Evolutionary conservation across 1,140 invertebrate genomes (phyloP), one percentile per base, ranked within the genome.

Genomic region (Aporrectodea caliginosa): DNA sequence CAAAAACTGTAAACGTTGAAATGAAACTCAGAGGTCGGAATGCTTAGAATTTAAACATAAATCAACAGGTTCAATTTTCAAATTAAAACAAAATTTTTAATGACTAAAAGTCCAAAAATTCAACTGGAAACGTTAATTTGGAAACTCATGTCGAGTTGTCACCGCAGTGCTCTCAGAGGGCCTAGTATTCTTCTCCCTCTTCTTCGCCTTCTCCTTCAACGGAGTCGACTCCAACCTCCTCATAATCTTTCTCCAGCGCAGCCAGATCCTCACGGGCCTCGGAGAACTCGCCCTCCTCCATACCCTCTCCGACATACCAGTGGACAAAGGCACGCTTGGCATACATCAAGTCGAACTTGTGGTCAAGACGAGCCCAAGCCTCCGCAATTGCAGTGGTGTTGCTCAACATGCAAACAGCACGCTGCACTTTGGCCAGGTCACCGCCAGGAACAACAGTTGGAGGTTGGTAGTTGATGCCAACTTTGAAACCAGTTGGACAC

Each of bases 381-480:
- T 78, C 77, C 22, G 34, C 77, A 14, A 71, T 78, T 35, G 58
- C 70, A 0, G 93, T 94, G 31, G 92, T 93, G 86, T 93, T 94
- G 85, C 90, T 92, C 73, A 93, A 87, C 93, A 95, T 94, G 86
- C 93, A 95, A 2, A 78, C 77, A 78, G 85, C 85, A 79, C 85
- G 81, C 80, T 85, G 85, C 27, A 87, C 86, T 31, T 76, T 76
- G n/a, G 93, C 94, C 81, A 95, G 87, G 88, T 95, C 93, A 35
- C 93, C 93, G 12, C 93, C 93, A 35, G 93, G 93, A 75, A 95
- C 93, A 33, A 93, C 93, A 80, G 93, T 94, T 22, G 84, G 84
- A n/a, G 85, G 84, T 69, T 86, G 84, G 78, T 84, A n/a, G n/a
- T n/a, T n/a, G n/a, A n/a, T n/a, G n/a, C n/a, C n/a, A n/a, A n/a